Percentiles rank a stretch among this genome's conserved stretches.
phyloP scores from a whole-genome alignment of 2,113 vertebrate species.

The Furnarius figulus region DNA sequence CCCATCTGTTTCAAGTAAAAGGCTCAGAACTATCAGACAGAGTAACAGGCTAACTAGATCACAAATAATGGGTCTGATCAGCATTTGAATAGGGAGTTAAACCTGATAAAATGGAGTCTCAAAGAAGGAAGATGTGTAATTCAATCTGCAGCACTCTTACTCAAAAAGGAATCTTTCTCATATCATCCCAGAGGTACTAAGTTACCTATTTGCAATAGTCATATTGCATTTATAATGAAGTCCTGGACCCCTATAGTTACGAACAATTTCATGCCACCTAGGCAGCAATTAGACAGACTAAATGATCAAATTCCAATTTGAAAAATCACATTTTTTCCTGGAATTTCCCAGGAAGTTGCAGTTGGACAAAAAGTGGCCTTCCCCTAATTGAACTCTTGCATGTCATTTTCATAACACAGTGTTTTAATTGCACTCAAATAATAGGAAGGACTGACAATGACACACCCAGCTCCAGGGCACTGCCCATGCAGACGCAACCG shows the following conservation, averaged over 20 bases:
- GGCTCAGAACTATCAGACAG: neutral
- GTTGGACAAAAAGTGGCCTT: neutral
- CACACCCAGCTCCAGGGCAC: neutral
- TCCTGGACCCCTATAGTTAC: neutral
- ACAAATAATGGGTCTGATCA: neutral
- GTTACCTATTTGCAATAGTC: neutral
- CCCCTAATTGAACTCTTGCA: neutral
- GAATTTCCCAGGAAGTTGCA: slow-evolving; percentile 9
- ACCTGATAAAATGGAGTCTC: neutral
- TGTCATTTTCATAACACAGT: neutral
- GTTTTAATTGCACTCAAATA: neutral
- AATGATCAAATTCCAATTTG: neutral
- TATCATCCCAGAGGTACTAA: neutral
- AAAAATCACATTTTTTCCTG: slow-evolving; percentile 26
- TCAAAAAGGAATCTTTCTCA: neutral
- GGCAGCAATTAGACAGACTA: neutral
- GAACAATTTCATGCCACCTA: neutral
- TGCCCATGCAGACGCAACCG: neutral
- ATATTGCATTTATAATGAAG: neutral
- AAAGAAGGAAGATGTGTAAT: neutral
- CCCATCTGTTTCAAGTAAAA: neutral
- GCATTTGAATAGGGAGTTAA: neutral
- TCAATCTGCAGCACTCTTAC: neutral
- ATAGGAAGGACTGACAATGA: neutral
- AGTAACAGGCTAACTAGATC: neutral